Evolutionary conservation across 2,113 vertebrate genomes (phyloP).

Genomic region (Hemiprocne comata): DNA sequence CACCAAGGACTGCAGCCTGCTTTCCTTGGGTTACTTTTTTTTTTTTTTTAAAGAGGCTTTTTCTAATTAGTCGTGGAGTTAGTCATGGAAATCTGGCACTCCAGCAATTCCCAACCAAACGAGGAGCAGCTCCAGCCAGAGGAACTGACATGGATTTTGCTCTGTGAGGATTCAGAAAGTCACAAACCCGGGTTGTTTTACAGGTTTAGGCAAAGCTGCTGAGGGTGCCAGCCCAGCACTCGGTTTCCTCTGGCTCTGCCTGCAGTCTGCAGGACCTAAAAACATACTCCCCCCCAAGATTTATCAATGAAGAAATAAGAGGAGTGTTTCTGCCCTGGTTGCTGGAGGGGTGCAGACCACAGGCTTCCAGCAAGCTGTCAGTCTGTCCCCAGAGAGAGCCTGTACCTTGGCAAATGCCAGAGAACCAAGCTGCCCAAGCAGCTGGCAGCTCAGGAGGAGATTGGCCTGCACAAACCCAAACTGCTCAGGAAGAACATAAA

Average conservation of each 20-base stretch:
- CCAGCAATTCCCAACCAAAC: fast-evolving
- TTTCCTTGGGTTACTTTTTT: background rate
- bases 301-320: background rate
- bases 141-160: fast-evolving
- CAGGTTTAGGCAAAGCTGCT: background rate
- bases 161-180: background rate
- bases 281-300: background rate
- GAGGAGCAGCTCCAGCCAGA: background rate
- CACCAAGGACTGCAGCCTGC: background rate
- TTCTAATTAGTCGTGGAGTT: background rate
- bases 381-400: background rate
- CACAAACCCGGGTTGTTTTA: background rate
- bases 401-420: background rate
- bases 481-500: background rate
- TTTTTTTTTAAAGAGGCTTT: background rate
- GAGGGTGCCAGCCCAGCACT: background rate
- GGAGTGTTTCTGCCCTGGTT: fast-evolving
- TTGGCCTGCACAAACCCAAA: background rate
- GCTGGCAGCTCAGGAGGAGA: background rate
- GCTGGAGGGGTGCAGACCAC: background rate
- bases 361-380: background rate
- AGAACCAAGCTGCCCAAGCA: background rate
- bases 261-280: too few species aligned
- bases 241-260: background rate
- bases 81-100: background rate